Conservation (phyloP, 2,113 vertebrate species). For the Toxotes jaculatrix region DNA sequence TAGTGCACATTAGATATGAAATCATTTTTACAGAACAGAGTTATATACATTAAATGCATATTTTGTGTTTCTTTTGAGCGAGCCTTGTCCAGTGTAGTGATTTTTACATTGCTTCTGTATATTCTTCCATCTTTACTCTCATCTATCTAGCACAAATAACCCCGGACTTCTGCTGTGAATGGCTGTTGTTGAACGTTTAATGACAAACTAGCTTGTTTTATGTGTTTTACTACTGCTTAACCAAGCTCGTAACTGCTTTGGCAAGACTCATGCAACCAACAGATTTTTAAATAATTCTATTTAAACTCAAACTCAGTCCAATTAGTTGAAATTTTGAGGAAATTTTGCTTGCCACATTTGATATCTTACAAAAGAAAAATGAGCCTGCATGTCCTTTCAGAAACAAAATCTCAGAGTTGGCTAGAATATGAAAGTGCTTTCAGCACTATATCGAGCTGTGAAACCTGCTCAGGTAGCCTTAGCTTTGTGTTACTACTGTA, state of each 20-base stretch:
- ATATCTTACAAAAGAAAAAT: not conserved
- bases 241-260: constrained; percentile 51
- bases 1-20: constrained; percentile 78
- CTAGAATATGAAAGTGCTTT: constrained; percentile 62
- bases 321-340: constrained; percentile 25
- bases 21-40: constrained; percentile 38
- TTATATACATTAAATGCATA: constrained; percentile 48
- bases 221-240: not conserved
- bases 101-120: not conserved
- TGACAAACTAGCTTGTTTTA: not conserved
- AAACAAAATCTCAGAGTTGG: constrained; percentile 59
- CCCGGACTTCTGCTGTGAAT: not conserved
- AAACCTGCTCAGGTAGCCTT: constrained; percentile 36
- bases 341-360: constrained; percentile 5
- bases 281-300: constrained; percentile 22
- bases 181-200: constrained; percentile 21
- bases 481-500: constrained; percentile 40
- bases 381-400: not conserved
- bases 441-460: constrained; percentile 49
- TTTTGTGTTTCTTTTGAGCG: constrained; percentile 39
- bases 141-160: not conserved
- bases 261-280: constrained; percentile 48
- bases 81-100: constrained; percentile 37
- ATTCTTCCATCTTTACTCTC: not conserved
- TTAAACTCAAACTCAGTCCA: constrained; percentile 37